Percentiles rank a stretch among this genome's conserved stretches.
Evolutionary conservation across 2,888 invertebrate species (phyloP).

Genomic region (Linhomoeus sp.): DNA sequence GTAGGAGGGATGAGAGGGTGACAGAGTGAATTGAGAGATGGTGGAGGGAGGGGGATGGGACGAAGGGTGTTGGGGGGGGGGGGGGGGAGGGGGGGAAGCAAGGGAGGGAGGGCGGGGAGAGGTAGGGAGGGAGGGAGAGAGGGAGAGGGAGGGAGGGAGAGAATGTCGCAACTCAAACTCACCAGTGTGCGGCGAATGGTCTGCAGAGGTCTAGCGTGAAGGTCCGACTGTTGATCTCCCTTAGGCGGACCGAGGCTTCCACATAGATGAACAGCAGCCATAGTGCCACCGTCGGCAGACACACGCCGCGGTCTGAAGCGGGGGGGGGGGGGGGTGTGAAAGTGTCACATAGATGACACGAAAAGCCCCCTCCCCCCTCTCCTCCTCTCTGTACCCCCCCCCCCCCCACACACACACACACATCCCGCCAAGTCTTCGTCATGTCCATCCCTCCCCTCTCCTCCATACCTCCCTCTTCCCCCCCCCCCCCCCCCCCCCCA

Average conservation of each 20-base stretch:
- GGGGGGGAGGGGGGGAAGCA: too few relatives aligned
- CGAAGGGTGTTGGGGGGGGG: too few relatives aligned
- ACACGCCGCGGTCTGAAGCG: conserved; percentile 62
- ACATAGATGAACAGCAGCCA: conserved; percentile 85
- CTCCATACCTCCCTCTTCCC: too few relatives aligned
- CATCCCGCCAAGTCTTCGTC: too few relatives aligned
- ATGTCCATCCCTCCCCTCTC: too few relatives aligned
- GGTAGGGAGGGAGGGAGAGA: neutral
- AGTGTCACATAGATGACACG: neutral
- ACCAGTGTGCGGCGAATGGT: conserved; percentile 91
- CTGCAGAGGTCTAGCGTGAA: conserved; percentile 70
- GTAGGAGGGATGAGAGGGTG: neutral
- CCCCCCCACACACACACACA: too few relatives aligned
- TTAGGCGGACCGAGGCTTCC: conserved; percentile 68
- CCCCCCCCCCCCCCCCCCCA: too few relatives aligned
- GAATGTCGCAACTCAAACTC: conserved; percentile 25
- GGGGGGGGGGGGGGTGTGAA: neutral
- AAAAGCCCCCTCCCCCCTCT: neutral
- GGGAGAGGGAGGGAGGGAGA: neutral
- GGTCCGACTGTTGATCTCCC: conserved; percentile 42
- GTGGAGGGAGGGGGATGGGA: too few relatives aligned
- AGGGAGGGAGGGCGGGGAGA: too few relatives aligned
- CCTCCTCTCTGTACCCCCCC: too few relatives aligned
- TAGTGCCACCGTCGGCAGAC: conserved; percentile 74
- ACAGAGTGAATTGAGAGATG: neutral